Base-by-base conservation (phyloP, 2,113 vertebrate genomes). In the Hemichromis elongatus region DNA sequence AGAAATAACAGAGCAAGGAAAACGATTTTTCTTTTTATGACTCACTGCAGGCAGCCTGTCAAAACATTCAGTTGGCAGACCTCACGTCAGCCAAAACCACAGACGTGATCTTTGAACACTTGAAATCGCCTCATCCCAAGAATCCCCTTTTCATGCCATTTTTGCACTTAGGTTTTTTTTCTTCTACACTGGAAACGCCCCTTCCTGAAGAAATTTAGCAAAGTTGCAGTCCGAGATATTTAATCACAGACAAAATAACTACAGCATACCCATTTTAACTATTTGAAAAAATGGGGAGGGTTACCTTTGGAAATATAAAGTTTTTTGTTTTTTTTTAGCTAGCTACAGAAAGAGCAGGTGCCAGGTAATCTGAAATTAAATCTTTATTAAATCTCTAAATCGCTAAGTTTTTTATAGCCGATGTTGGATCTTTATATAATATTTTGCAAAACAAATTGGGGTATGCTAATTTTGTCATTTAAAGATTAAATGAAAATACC, bases 1-100 rank as follows among this genome's bases (percentile, higher is more conserved):
- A 26, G 68, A 79, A 84, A 86, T 82, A 88, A 89, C 81, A 84
- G 80, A 86, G 80, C 40, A 73, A 18, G 26, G 68, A 50, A 75
- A 75, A 75, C 26, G 2, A 30, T 75, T 30, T 82, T 83, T 61
- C 57, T 88, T 24, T 37, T 50, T 81, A 28, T 6, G 53, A 57
- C n/a, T 26, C 42, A 63, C 30, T 30, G 52, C 59, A 75, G 47
- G 45, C 77, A 7, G 55, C 52, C 68, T 88, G 88, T 90, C 84
- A 85, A 19, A 88, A 37, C 40, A 9, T 4, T 79, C 85, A 78
- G 63, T 35, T 16, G 19, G 19, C 78, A 30, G 52, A 70, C 70
- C 53, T 47, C 47, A 63, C 7, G 37, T 47, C 82, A 37, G 73
- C 57, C 16, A 16, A 70, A 88, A 78, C 52, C 81, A 70, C 75